Base-by-base conservation (phyloP, 2,797 vertebrate species). In the Manis javanica region DNA sequence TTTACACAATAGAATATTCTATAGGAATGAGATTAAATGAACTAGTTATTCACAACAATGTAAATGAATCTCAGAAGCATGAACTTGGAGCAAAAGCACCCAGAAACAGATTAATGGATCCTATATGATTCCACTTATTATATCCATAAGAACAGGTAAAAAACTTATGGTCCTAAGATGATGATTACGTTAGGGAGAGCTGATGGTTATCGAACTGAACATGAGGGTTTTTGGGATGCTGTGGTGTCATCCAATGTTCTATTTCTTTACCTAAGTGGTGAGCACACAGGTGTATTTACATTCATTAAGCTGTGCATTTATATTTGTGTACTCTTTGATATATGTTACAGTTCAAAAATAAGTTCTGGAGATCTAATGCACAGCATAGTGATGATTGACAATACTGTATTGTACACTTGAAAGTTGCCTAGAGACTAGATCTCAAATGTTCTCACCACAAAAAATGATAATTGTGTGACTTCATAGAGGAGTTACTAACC, bases 381-480 rank as follows among this genome's bases (percentile, higher is more conserved):
- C 9, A 74, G 39, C 57, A 51, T 7, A 55, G 59, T 68, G 14
- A 91, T 66, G 11, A 39, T 1, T 39, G 31, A 37, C 31, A 26
- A 57, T 49, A 57, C 31, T 37, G n/a, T 64, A 55, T 31, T 16
- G 64, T 15, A 57, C 31, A 49, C 74, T 91, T 21, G 74, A 3
- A 81, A 59, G 57, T 21, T 68, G 26, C 49, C 66, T 7, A 82
- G 18, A 74, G 37, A 55, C n/a, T n/a, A 81, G 31, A 11, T 59
- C 69, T 79, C 66, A 74, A 66, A 66, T 74, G 49, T 57, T 87
- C 31, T 81, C 31, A n/a, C 10, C 37, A 95, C 66, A 87, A 39
- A 14, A n/a, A 66, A 57, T 26, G 2, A 46, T 57, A 95, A 82
- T 81, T 64, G 31, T 74, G 37, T 31, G 49, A 63, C 37, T 23